phyloP scores from a whole-genome alignment of 2,797 vertebrate genomes.

The Tamandua tetradactyla region DNA sequence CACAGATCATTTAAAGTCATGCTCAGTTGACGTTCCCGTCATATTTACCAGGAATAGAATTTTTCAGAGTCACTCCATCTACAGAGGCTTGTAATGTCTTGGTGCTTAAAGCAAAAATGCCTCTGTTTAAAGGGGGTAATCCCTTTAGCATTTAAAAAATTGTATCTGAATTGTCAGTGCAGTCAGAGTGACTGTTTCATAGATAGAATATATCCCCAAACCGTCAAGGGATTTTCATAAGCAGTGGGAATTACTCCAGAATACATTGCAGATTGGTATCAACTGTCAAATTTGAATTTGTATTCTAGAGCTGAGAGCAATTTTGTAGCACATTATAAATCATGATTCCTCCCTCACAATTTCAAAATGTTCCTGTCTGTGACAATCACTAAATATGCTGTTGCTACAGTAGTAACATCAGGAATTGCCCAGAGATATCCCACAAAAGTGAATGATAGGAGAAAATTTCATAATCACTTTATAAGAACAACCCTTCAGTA shows the following conservation, averaged over 20 bases:
- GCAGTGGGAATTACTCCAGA: conserved; percentile 78
- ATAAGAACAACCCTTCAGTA: conserved; percentile 53
- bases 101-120: conserved; percentile 70
- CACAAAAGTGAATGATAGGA: conserved; percentile 64
- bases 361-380: conserved; percentile 68
- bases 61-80: conserved; percentile 52
- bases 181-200: conserved; percentile 73
- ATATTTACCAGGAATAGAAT: conserved; percentile 4
- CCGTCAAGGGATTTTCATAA: conserved; percentile 76
- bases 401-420: conserved; percentile 63
- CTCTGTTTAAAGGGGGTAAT: conserved; percentile 71
- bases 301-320: conserved; percentile 76
- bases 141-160: conserved; percentile 77
- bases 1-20: conserved; percentile 36
- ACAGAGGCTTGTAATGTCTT: conserved; percentile 49
- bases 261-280: conserved; percentile 78
- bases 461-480: conserved; percentile 70
- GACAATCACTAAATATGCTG: conserved; percentile 60
- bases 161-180: conserved; percentile 71
- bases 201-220: conserved; percentile 76
- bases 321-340: conserved; percentile 79
- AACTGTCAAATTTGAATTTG: conserved; percentile 79
- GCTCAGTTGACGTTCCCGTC: not conserved
- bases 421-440: conserved; percentile 73
- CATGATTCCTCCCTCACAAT: conserved; percentile 72